These are phyloP conservation scores for Nemotelus nigrinus DNA, from an alignment of 2,888 invertebrate species.

Conservation along the genomic window DNA sequence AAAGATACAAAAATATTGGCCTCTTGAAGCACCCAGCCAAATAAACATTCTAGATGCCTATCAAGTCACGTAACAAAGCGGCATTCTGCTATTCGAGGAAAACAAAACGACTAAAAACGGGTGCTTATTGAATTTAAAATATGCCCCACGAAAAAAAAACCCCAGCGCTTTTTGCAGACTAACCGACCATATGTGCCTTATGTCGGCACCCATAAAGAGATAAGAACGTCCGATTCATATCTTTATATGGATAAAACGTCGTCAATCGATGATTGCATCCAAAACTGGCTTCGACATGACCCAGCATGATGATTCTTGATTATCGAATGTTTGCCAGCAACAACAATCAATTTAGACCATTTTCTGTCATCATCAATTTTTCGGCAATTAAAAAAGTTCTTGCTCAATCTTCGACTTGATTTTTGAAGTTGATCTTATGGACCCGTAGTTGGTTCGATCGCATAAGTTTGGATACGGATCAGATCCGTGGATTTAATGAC, in stretches of 20 bases:
- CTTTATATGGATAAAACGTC: background rate
- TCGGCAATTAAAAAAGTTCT: conserved; percentile 21
- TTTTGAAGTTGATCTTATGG: conserved; percentile 1
- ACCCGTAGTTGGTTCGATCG: background rate
- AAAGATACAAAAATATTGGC: no score
- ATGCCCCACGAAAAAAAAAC: no score
- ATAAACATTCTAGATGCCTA: no score
- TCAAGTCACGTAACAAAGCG: no score
- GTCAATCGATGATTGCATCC: background rate
- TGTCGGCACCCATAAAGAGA: no score
- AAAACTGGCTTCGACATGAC: background rate
- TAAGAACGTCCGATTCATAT: background rate
- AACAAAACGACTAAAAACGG: no score
- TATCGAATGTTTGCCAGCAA: background rate
- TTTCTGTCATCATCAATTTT: conserved; percentile 34
- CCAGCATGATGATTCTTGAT: background rate
- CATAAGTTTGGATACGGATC: no score
- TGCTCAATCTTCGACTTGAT: conserved; percentile 24
- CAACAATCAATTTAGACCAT: conserved; percentile 22
- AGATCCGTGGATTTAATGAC: conserved; percentile 1
- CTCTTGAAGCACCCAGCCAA: no score
- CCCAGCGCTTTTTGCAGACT: no score
- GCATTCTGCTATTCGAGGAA: no score
- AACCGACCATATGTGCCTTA: no score
- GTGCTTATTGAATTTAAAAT: no score